Conservation (phyloP, 2,797 vertebrate genomes). For the Gila robusta region DNA sequence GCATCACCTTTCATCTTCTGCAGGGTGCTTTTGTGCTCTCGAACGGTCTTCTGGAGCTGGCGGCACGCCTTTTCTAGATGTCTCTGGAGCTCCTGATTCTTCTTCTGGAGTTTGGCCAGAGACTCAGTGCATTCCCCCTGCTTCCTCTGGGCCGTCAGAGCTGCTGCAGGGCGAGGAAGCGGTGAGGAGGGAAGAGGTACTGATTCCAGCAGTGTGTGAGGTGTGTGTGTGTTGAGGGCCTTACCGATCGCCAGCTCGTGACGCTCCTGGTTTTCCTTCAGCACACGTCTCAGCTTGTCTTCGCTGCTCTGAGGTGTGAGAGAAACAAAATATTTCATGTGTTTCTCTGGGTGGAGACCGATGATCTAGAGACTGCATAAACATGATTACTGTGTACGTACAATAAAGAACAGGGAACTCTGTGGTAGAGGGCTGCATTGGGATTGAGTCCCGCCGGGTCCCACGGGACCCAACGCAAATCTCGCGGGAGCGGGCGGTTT, state of each 20-base stretch:
- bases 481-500: too few relatives aligned
- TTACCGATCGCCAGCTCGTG: conserved; percentile 73
- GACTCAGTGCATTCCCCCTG: conserved; percentile 69
- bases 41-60: conserved; percentile 84
- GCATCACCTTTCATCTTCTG: conserved; percentile 80
- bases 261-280: conserved; percentile 75
- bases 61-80: conserved; percentile 84
- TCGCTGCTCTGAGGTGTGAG: conserved; percentile 71
- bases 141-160: conserved; percentile 59
- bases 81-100: conserved; percentile 84
- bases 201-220: neutral
- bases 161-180: conserved; percentile 53
- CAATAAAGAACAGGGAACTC: neutral
- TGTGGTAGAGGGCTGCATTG: too few relatives aligned
- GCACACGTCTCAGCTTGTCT: conserved; percentile 68
- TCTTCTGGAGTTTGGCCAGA: conserved; percentile 80
- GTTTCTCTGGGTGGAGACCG: neutral
- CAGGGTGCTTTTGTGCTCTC: conserved; percentile 77
- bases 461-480: too few relatives aligned
- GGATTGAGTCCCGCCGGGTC: too few relatives aligned
- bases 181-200: neutral
- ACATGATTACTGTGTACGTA: neutral
- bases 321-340: neutral
- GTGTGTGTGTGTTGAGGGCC: neutral
- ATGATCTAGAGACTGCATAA: neutral